Conservation (phyloP, 2,888 invertebrate genomes). For the Shargacucullia verbasci region DNA sequence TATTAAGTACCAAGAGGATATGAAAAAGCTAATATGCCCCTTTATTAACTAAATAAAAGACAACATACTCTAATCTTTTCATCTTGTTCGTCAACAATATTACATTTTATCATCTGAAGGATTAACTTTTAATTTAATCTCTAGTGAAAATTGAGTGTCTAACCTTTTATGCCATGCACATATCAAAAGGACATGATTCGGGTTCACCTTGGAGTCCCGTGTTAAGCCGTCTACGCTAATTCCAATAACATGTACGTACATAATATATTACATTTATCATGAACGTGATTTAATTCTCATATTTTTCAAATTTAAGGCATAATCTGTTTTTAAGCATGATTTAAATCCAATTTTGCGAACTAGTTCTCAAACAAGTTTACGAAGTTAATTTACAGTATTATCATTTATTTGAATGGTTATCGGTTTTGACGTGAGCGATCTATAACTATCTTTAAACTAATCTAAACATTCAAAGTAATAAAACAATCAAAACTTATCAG, state of each 20-base stretch:
- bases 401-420: slow-evolving; percentile 10
- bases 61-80: too few relatives aligned
- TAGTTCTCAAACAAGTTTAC: slow-evolving; percentile 15
- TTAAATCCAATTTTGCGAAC: slow-evolving; percentile 22
- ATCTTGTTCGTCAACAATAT: not conserved
- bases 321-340: slow-evolving; percentile 35
- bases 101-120: not conserved
- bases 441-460: slow-evolving; percentile 21
- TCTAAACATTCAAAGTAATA: slow-evolving; percentile 35
- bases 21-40: too few relatives aligned
- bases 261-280: slow-evolving; percentile 15
- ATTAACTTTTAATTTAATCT: not conserved
- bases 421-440: slow-evolving; percentile 8
- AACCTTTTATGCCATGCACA: slow-evolving; percentile 8
- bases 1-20: too few relatives aligned
- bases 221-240: slow-evolving; percentile 23
- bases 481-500: slow-evolving; percentile 46
- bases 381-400: slow-evolving; percentile 28
- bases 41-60: too few relatives aligned
- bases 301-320: too few relatives aligned
- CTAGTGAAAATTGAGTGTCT: not conserved
- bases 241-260: slow-evolving; percentile 23
- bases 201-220: slow-evolving; percentile 15
- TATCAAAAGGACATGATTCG: slow-evolving; percentile 16
- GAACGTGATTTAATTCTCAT: slow-evolving; percentile 14